Evolutionary conservation across 2,888 invertebrate species (phyloP).

Genomic region (Nysson spinosus): DNA sequence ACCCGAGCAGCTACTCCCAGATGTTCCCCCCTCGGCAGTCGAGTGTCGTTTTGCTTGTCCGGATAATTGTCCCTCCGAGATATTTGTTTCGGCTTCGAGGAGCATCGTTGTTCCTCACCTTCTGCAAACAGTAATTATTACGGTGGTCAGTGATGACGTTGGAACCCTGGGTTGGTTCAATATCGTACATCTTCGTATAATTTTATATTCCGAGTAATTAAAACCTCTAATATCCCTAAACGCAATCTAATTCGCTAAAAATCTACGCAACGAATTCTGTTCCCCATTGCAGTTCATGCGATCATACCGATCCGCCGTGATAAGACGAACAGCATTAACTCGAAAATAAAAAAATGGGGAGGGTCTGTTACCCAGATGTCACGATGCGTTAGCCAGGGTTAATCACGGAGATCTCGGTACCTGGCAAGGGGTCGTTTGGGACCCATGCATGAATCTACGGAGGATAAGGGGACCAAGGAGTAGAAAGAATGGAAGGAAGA

Average conservation of each 20-base stretch:
- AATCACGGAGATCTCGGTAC: slow-evolving; percentile 19
- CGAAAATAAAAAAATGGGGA: no score
- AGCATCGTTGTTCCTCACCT: no score
- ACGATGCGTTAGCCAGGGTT: slow-evolving; percentile 17
- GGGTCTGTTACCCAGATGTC: slow-evolving; percentile 38
- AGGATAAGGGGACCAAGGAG: slow-evolving; percentile 28
- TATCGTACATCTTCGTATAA: no score
- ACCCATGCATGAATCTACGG: slow-evolving; percentile 20
- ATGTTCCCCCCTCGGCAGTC: slow-evolving; percentile 53
- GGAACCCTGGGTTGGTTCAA: no score
- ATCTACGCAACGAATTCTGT: no score
- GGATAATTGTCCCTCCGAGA: slow-evolving; percentile 67
- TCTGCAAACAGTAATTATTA: no score
- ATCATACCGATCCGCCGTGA: no score
- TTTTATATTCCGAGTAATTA: no score
- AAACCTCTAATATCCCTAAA: no score
- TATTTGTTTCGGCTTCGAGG: slow-evolving; percentile 43
- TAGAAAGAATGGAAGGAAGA: slow-evolving; percentile 1
- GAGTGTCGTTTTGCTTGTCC: slow-evolving; percentile 59
- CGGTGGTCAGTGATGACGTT: slow-evolving; percentile 9
- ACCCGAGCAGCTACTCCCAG: slow-evolving; percentile 59
- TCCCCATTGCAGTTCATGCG: no score
- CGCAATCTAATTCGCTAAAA: no score
- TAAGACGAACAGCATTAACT: no score
- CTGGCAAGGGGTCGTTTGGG: slow-evolving; percentile 36